Evolutionary conservation across 2,113 vertebrate species (phyloP), one percentile per base, ranked within the genome.

Genomic region (Apteryx owenii): DNA sequence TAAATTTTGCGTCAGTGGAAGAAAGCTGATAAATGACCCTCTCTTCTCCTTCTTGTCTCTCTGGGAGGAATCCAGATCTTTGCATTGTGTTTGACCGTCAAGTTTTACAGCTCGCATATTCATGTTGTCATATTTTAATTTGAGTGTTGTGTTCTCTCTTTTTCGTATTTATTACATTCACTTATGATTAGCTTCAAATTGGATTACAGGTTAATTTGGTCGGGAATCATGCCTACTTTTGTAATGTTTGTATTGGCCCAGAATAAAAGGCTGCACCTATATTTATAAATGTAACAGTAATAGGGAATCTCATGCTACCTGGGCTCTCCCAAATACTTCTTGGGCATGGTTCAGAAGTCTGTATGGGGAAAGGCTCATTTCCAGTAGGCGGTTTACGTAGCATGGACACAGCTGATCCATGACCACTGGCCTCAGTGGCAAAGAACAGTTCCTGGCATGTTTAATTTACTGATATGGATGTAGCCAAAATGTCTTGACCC

Each of bases 111-210:
- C 53, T 91, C 82, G 26, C 71, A 36, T 89, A 89, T 80, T 82
- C 58, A 56, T 84, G 31, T 81, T 94, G 78, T 87, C 62, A 79
- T 85, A 72, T 91, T 94, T 89, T 94, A 95, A 93, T 93, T 92
- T 62, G 33, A 73, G 36, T 61, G 69, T 54, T 86, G 25, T 38
- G 10, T 71, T 89, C 38, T 89, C 42, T 80, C 28, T 79, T 85
- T 56, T 82, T 95, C 33, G 2, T 46, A 44, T 88, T 88, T 88
- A 94, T 93, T 58, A 80, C 62, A 73, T 81, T 96, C 85, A 85
- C 50, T 88, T 93, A 60, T 0, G 0, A 93, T 92, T 96, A 94
- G 72, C 75, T 88, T 94, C 62, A 91, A 53, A 85, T 33, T 66
- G 29, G 12, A 36, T 83, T 91, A 61, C 28, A 44, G 62, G 61